Conservation (phyloP, 2,888 invertebrate species). For the Dorcus parallelipipedus region DNA sequence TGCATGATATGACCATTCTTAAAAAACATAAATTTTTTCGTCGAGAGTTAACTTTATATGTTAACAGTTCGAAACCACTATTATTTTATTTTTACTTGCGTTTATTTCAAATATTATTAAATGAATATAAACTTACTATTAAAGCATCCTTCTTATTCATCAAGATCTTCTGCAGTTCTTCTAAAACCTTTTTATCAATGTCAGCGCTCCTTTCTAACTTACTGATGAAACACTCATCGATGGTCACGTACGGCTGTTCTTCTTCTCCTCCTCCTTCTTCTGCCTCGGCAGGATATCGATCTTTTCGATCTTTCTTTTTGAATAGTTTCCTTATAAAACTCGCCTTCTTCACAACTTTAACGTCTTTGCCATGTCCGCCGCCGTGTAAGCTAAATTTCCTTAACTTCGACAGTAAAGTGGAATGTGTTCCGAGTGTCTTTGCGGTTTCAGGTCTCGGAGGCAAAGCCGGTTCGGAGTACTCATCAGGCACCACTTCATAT, state of each 20-base stretch:
- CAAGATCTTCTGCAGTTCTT: constrained; percentile 37
- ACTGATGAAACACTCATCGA: constrained; percentile 20
- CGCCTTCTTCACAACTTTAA: constrained; percentile 10
- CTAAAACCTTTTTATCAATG: constrained; percentile 33
- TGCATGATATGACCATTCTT: too few relatives aligned
- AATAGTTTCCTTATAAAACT: constrained; percentile 19
- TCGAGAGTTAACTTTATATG: too few relatives aligned
- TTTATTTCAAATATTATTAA: too few relatives aligned
- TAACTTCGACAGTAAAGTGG: neutral
- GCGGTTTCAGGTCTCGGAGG: constrained; percentile 1
- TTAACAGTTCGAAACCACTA: too few relatives aligned
- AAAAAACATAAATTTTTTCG: too few relatives aligned
- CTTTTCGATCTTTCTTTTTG: constrained; percentile 6
- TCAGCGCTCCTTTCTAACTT: constrained; percentile 11
- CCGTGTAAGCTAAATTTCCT: neutral
- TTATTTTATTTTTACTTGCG: too few relatives aligned
- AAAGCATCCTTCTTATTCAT: constrained; percentile 32
- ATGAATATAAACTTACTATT: constrained; percentile 23
- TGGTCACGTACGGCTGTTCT: constrained; percentile 29
- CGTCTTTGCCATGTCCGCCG: constrained; percentile 1
- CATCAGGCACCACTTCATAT: constrained; percentile 6
- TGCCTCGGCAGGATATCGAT: neutral
- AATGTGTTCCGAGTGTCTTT: neutral
- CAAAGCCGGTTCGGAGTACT: constrained; percentile 6
- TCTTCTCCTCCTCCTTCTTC: constrained; percentile 20